Conservation (phyloP, 2,797 vertebrate species). For the Poecilia wingei region DNA sequence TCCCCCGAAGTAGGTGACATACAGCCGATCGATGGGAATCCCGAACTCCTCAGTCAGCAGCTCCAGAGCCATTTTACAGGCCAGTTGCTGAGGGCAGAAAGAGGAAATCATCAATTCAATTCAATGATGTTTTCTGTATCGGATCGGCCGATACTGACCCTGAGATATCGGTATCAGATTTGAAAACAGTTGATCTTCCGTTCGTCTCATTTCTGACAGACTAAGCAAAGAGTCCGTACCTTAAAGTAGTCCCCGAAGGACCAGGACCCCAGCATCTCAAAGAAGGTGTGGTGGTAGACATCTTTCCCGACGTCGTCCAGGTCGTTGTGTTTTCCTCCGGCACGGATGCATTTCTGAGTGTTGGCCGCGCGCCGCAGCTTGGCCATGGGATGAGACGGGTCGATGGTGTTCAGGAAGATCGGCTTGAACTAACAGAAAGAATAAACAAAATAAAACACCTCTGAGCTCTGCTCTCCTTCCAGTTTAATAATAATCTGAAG, state of each 20-base stretch:
- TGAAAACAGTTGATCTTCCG: too few relatives aligned
- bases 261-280: constrained; percentile 99
- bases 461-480: not conserved
- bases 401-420: constrained; percentile 98
- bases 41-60: constrained; percentile 93
- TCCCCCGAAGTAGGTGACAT: constrained; percentile 97
- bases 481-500: not conserved
- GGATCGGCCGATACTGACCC: too few relatives aligned
- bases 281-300: constrained; percentile 99
- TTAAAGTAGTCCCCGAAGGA: constrained; percentile 99
- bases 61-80: constrained; percentile 94
- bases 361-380: constrained; percentile 92
- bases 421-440: constrained; percentile 89
- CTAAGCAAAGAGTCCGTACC: constrained; percentile 75
- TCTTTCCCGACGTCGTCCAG: constrained; percentile 98
- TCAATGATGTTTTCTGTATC: too few relatives aligned
- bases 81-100: constrained; percentile 84
- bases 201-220: not conserved
- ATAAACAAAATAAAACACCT: not conserved
- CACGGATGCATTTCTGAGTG: constrained; percentile 98
- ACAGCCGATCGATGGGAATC: constrained; percentile 91
- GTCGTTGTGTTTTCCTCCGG: constrained; percentile 98
- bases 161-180: too few relatives aligned
- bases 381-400: constrained; percentile 95
- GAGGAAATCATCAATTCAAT: not conserved